These are phyloP conservation scores for Dipodomys stephensi DNA, from an alignment of 2,113 vertebrate genomes.

Conservation along the genomic window DNA sequence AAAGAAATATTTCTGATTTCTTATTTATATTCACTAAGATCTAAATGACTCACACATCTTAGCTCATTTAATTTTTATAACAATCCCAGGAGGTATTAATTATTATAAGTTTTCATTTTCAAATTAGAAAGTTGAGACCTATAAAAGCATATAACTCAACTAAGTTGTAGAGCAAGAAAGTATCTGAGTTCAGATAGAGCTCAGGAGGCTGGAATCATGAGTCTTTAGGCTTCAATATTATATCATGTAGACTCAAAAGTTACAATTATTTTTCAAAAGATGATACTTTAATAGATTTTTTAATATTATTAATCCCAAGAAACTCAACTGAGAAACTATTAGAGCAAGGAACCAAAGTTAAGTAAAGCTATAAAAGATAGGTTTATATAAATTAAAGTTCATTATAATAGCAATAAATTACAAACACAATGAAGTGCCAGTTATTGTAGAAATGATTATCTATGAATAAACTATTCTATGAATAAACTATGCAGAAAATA, in stretches of 20 bases:
- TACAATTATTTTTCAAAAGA: not conserved
- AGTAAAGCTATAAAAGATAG: not conserved
- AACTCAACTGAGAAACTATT: not conserved
- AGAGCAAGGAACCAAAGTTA: not conserved
- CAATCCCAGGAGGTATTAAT: not conserved
- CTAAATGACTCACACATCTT: constrained; percentile 5
- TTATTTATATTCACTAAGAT: not conserved
- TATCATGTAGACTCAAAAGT: not conserved
- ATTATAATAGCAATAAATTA: not conserved
- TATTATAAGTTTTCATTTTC: not conserved
- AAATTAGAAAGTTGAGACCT: not conserved
- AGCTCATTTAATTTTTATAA: constrained; percentile 13
- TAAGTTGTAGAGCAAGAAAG: not conserved
- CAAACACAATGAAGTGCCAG: not conserved
- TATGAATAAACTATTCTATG: not conserved
- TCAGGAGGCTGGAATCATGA: not conserved
- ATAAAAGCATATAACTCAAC: not conserved
- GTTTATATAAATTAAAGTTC: not conserved
- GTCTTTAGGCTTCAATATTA: not conserved
- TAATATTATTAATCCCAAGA: too few species aligned
- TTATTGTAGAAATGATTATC: not conserved
- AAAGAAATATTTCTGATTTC: not conserved
- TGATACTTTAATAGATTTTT: too few species aligned
- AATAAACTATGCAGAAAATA: not conserved
- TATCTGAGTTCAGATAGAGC: not conserved